A percentile compares a stretch with the other conserved stretches of the same genome.
Conservation (phyloP, 2,113 vertebrate genomes). For the Myotis brandtii region DNA sequence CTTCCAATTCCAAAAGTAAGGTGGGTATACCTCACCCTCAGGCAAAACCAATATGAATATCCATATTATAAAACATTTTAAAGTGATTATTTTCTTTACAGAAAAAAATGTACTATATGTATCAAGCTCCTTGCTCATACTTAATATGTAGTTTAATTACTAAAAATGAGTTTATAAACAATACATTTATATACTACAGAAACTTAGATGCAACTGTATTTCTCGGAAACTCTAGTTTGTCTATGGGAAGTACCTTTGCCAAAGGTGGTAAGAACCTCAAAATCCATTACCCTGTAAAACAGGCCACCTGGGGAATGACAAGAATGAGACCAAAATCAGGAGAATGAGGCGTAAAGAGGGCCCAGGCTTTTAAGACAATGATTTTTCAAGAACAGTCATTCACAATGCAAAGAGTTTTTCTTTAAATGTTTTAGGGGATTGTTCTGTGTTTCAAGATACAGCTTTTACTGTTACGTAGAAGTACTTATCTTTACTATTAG, state of each 20-base stretch:
- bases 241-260: not conserved
- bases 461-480: not conserved
- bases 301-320: not conserved
- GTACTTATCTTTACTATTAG: not conserved
- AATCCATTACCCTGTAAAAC: conserved; percentile 3
- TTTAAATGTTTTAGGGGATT: not conserved
- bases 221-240: conserved; percentile 8
- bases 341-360: not conserved
- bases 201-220: not conserved
- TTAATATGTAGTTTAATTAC: not conserved
- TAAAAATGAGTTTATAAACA: conserved; percentile 34
- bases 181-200: not conserved
- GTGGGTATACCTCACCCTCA: not conserved
- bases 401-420: not conserved
- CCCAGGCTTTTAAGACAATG: not conserved
- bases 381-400: not conserved
- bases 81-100: conserved; percentile 9
- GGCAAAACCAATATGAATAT: conserved; percentile 21
- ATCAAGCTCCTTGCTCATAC: not conserved
- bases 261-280: not conserved
- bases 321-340: not conserved
- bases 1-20: conserved; percentile 18
- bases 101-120: not conserved
- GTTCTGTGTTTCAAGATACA: not conserved
- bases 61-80: not conserved